Conservation (phyloP, 1,140 invertebrate species). For the Drosophila busckii region DNA sequence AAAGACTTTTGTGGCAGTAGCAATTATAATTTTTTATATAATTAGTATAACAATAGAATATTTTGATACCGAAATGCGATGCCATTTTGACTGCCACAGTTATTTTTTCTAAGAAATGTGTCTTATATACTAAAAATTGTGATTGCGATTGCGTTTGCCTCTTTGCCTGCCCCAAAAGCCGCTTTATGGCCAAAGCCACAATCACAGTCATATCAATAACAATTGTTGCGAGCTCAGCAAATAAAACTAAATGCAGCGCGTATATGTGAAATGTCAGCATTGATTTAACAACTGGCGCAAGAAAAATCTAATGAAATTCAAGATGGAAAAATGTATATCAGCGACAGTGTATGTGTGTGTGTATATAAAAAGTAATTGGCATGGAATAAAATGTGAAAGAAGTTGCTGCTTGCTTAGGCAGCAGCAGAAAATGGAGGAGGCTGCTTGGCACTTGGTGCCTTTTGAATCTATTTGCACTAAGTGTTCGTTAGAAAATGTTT, state of each 20-base stretch:
- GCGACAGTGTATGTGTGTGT: no score
- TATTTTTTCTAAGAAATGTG: no score
- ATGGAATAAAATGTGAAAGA: constrained; percentile 47
- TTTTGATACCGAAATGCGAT: no score
- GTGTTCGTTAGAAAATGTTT: constrained; percentile 77
- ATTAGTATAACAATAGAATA: no score
- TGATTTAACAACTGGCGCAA: constrained; percentile 38
- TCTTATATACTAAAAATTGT: no score
- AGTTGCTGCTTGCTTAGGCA: no score
- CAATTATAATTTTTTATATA: no score
- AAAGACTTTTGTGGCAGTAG: no score
- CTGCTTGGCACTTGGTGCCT: constrained; percentile 19
- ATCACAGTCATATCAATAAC: no score
- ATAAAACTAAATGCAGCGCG: constrained; percentile 28
- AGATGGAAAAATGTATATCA: constrained; percentile 24
- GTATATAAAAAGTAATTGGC: constrained; percentile 74
- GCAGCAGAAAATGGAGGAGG: constrained; percentile 24
- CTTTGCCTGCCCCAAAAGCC: constrained; percentile 1
- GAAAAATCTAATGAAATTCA: constrained; percentile 63
- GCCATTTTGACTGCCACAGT: no score
- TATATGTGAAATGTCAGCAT: constrained; percentile 37
- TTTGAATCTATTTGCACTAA: constrained; percentile 73
- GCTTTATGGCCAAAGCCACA: no score
- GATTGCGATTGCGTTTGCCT: no score
- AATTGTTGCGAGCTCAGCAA: constrained; percentile 3